Base-by-base conservation (phyloP, 2,113 vertebrate genomes). In the Cepphus grylle region DNA sequence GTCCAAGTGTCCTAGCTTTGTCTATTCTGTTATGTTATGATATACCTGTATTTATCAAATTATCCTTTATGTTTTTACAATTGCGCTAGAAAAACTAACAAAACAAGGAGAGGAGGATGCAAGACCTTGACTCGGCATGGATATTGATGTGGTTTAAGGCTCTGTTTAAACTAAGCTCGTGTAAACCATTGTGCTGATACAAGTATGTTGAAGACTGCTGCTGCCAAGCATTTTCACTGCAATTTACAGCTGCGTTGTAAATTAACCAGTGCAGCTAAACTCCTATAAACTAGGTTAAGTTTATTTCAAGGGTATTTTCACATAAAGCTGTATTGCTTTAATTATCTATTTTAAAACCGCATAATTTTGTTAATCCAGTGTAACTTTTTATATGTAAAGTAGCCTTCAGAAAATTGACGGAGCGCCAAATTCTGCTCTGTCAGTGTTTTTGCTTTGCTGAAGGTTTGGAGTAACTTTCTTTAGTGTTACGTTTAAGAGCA, bases 371-470 rank as follows among this genome's bases (percentile, higher is more conserved):
- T 97, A 97, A 96, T 87, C 81, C 87, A 77, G 91, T 88, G 71
- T 77, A 95, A 97, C 91, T 97, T 97, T 95, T 95, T 97, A 96
- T 96, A 96, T 97, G 96, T 77, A 97, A 97, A 95, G 86, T 80
- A 97, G 74, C 95, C 78, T 88, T 97, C 81, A 95, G 91, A 96
- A 96, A 91, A 94, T 58, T 95, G 94, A 86, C 2, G 0, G 66
- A 15, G 70, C 0, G 86, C 94, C 95, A 97, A 70, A 91, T 66
- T 93, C 84, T 80, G 70, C 76, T 85, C 88, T 12, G 72, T 79
- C 81, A 76, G 94, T 80, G 88, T 3, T 91, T 95, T 92, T 90
- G 49, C 62, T 85, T 85, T 0, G 0, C 58, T 77, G 86, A 50
- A 66, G 47, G 7, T 77, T 87, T 85, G 86, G 38, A 86, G 22